phyloP scores from a whole-genome alignment of 1,140 invertebrate genomes.

The Drosophila neocordata region DNA sequence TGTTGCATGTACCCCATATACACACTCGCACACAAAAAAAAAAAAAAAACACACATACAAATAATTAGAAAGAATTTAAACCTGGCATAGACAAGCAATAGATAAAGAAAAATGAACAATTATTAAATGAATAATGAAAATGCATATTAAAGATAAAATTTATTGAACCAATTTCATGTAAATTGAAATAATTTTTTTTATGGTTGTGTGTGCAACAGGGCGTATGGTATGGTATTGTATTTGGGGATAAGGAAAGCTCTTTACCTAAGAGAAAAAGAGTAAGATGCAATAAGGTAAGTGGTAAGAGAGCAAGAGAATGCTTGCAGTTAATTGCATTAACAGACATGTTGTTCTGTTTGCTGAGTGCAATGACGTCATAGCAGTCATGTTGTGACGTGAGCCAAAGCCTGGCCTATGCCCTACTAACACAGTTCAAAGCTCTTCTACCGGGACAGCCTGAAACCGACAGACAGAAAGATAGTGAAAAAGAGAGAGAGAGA shows the following conservation, averaged over 20 bases:
- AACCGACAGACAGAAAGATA: neutral
- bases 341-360: conserved; percentile 13
- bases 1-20: conserved; percentile 22
- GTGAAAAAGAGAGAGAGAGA: neutral
- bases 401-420: conserved; percentile 44
- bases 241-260: conserved; percentile 37
- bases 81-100: conserved; percentile 14
- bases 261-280: conserved; percentile 10
- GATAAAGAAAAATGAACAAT: conserved; percentile 31
- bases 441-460: conserved; percentile 10
- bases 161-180: conserved; percentile 24
- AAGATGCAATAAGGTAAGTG: neutral
- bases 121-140: conserved; percentile 63
- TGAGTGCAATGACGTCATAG: conserved; percentile 59
- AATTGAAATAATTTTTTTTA: neutral
- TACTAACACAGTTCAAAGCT: conserved; percentile 57
- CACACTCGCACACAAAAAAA: conserved; percentile 18
- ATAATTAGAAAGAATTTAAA: conserved; percentile 41
- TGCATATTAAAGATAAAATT: conserved; percentile 32
- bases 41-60: conserved; percentile 19
- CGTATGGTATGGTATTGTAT: conserved; percentile 26
- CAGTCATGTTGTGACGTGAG: conserved; percentile 49
- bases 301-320: conserved; percentile 8
- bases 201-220: conserved; percentile 61
- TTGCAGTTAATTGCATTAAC: conserved; percentile 55